Evolutionary conservation across 2,113 vertebrate genomes (phyloP).

Genomic region (Petrocephalus zakoni): DNA sequence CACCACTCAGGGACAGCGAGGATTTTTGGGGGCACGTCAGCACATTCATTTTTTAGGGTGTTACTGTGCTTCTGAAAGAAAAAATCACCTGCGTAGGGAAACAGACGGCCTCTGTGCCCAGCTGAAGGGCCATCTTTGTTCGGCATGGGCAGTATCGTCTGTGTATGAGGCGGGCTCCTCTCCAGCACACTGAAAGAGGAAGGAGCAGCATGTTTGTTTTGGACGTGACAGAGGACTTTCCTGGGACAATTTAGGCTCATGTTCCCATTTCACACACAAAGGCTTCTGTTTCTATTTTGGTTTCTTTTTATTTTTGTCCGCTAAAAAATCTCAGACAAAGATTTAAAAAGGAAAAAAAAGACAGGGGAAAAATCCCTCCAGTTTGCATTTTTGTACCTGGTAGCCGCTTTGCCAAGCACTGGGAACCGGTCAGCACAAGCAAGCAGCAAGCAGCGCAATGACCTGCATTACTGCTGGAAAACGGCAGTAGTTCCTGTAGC

Average conservation of each 20-base stretch:
- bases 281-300: constrained; percentile 17
- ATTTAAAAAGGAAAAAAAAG: no score
- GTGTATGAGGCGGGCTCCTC: not conserved
- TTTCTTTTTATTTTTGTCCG: constrained; percentile 47
- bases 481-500: not conserved
- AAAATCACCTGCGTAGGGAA: not conserved
- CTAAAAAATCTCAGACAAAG: constrained; percentile 4
- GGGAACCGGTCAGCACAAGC: not conserved
- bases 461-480: not conserved
- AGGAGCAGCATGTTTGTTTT: constrained; percentile 6
- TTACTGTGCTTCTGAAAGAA: not conserved
- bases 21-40: not conserved
- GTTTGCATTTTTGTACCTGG: constrained; percentile 3
- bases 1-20: not conserved
- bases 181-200: constrained; percentile 4
- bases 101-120: not conserved
- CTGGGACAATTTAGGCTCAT: not conserved
- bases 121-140: not conserved
- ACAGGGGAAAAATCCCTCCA: not conserved
- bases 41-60: not conserved
- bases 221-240: not conserved
- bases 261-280: constrained; percentile 17
- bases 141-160: constrained; percentile 21
- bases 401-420: not conserved
- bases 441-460: not conserved